Evolutionary conservation across 2,888 invertebrate species (phyloP).

Genomic region (Strigamia transsilvanica): DNA sequence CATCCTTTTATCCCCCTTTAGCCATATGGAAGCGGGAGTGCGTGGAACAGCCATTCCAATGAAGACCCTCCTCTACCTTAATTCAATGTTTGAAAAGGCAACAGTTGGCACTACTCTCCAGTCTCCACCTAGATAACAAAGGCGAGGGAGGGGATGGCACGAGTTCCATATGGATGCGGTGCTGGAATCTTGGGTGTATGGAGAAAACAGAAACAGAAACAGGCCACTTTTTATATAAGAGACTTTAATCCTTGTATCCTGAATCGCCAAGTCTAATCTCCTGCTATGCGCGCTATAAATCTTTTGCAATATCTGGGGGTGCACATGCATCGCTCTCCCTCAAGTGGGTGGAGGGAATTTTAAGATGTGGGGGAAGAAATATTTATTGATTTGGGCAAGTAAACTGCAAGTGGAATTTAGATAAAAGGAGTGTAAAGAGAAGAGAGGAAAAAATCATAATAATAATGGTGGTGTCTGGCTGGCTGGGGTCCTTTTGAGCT

Average conservation of each 20-base stretch:
- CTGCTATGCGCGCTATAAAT: constrained; percentile 14
- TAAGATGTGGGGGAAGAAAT: background rate
- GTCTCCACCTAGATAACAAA: constrained; percentile 1
- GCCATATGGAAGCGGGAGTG: constrained; percentile 38
- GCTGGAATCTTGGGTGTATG: background rate
- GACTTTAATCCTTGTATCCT: constrained; percentile 27
- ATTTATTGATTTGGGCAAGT: constrained; percentile 15
- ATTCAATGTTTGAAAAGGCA: constrained; percentile 38
- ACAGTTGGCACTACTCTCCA: constrained; percentile 32
- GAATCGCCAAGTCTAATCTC: constrained; percentile 9
- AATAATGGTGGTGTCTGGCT: background rate
- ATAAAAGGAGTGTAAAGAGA: background rate
- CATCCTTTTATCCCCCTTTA: constrained; percentile 31
- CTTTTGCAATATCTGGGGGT: constrained; percentile 26
- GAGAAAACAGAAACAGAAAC: background rate
- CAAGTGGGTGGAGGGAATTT: constrained; percentile 30
- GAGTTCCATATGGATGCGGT: background rate
- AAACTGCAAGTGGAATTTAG: constrained; percentile 16
- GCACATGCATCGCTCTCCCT: background rate
- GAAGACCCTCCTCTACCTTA: constrained; percentile 18
- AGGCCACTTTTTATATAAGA: background rate
- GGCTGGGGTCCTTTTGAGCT: background rate
- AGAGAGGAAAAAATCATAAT: background rate
- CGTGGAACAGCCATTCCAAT: constrained; percentile 35
- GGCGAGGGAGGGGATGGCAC: background rate